Conservation (phyloP, 53 echinoderm and acorn worm genomes). For the Luidia sarsii region DNA sequence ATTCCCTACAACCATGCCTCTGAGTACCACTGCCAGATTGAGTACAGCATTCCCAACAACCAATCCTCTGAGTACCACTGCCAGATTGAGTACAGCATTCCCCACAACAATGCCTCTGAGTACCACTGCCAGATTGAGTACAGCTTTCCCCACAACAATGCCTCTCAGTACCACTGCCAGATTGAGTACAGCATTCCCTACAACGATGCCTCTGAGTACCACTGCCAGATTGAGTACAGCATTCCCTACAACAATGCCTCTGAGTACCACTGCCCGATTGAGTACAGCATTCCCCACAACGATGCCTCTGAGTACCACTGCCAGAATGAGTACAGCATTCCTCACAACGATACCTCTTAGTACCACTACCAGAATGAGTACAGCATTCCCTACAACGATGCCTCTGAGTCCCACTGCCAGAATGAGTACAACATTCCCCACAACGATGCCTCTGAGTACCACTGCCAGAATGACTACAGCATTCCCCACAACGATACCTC, state of each 20-base stretch:
- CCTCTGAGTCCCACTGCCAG: background rate
- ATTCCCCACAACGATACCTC: background rate
- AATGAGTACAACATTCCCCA: background rate
- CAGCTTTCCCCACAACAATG: background rate
- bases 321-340: background rate
- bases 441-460: background rate
- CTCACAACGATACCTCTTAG: background rate
- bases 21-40: background rate
- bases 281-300: no score
- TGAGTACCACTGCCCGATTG: background rate
- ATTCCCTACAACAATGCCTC: background rate
- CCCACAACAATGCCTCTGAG: background rate
- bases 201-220: background rate
- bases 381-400: background rate
- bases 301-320: no score
- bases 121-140: background rate
- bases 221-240: background rate
- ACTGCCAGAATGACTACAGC: slow-evolving; percentile 7
- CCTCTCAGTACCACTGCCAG: background rate
- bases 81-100: background rate
- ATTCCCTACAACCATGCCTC: background rate
- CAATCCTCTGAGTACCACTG: background rate
- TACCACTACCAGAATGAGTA: background rate
- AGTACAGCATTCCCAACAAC: slow-evolving; percentile 1
- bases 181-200: background rate